Evolutionary conservation across 2,797 vertebrate genomes (phyloP), one percentile per base, ranked within the genome.

Genomic region (Gymnocypris eckloni): DNA sequence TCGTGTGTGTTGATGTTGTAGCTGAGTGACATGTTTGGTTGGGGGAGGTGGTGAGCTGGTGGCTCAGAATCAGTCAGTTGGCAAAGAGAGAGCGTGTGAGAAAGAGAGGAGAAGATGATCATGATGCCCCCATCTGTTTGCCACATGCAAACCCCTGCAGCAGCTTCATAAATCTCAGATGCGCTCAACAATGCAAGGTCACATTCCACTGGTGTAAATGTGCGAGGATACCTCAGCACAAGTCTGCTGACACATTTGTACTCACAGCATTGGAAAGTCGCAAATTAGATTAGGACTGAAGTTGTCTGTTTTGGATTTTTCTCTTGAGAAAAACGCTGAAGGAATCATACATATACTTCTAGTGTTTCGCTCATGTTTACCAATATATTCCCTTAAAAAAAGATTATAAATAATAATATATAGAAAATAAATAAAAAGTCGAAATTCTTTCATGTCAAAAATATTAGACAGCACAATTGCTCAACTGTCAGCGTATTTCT

Each of bases 141-240:
- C 95, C 95, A 96, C 92, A 95, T 96, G 96, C 93, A 93, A 92
- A 90, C 92, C 84, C 93, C 94, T 93, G 94, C 92, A 94, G 94
- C 93, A 93, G 91, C 93, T 93, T 93, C 92, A 95, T 96, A 96
- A 96, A 96, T 96, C 95, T 95, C 91, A 91, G 90, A 92, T 91
- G 78, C 87, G 89, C 92, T 95, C 90, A 93, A 90, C 92, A 93
- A 94, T 92, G 91, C 93, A 92, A 93, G 91, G 92, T 92, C 92
- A 90, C 93, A 95, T 95, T 95, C 94, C 92, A 73, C 92, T 90
- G 88, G 91, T 92, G 92, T 90, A 90, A 92, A 93, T 88, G 89
- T 91, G 90, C 90, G 89, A 91, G 91, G 91, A 91, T 93, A 88
- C 89, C 87, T 88, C 90, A 69, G 85, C 88, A 90, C 90, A 92